Evolutionary conservation across 1,140 invertebrate species (phyloP).

Genomic region (Oryctes rhinoceros): DNA sequence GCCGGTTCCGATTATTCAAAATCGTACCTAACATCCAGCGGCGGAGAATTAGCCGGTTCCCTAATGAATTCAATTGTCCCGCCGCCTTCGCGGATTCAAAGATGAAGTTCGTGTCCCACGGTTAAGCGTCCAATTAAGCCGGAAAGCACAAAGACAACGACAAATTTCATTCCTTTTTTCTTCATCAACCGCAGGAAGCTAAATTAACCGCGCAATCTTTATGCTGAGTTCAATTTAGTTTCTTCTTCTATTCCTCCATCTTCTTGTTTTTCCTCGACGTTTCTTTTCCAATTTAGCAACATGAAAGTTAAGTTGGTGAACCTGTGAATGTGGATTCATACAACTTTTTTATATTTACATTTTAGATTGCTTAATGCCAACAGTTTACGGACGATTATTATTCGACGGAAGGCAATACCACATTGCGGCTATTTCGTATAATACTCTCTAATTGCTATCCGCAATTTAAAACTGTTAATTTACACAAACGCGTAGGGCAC

Average conservation of each 20-base stretch:
- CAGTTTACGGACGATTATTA: too few relatives aligned
- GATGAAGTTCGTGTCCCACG: slow-evolving; percentile 14
- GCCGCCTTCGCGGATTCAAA: not conserved
- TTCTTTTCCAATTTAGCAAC: not conserved
- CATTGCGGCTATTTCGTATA: too few relatives aligned
- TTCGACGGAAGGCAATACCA: too few relatives aligned
- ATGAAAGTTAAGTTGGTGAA: not conserved
- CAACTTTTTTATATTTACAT: slow-evolving; percentile 4
- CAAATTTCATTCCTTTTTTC: slow-evolving; percentile 18
- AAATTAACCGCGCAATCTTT: slow-evolving; percentile 18
- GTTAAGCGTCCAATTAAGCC: slow-evolving; percentile 36
- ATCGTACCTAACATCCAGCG: too few relatives aligned
- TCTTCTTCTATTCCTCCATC: not conserved
- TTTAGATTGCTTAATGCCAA: not conserved
- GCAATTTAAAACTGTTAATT: too few relatives aligned
- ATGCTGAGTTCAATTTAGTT: not conserved
- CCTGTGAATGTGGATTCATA: not conserved
- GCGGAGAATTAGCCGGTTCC: slow-evolving; percentile 11
- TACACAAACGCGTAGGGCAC: too few relatives aligned
- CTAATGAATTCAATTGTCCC: slow-evolving; percentile 33
- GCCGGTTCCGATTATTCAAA: too few relatives aligned
- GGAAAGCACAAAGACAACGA: slow-evolving; percentile 30
- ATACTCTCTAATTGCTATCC: too few relatives aligned
- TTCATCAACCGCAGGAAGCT: slow-evolving; percentile 6
- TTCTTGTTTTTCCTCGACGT: not conserved